phyloP scores from a whole-genome alignment of 2,888 invertebrate genomes.

The Zygothrica quintamaculata region DNA sequence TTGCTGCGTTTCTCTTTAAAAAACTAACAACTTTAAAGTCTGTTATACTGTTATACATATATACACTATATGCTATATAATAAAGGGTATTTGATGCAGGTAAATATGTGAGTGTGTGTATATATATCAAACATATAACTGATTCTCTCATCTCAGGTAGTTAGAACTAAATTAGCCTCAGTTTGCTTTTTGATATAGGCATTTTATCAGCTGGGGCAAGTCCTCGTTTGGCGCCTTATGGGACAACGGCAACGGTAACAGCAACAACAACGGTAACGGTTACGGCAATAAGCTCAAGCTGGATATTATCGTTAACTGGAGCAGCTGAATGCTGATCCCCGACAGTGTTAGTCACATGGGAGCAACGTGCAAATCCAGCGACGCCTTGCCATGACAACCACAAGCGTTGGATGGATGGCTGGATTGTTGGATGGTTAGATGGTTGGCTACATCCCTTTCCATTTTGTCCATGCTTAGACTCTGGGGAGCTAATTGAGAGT shows the following conservation, averaged over 20 bases:
- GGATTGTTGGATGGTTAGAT: constrained; percentile 24
- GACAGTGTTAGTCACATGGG: constrained; percentile 24
- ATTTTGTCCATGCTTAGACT: not conserved
- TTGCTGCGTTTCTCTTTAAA: no score
- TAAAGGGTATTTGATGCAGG: no score
- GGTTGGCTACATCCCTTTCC: not conserved
- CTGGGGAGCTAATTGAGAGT: constrained; percentile 24
- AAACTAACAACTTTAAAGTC: no score
- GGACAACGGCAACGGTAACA: constrained; percentile 11
- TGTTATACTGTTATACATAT: no score
- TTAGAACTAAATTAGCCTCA: no score
- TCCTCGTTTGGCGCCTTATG: not conserved
- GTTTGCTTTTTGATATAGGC: no score
- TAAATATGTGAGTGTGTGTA: no score
- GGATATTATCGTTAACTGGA: constrained; percentile 1
- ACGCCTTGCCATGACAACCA: constrained; percentile 38
- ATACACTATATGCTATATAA: no score
- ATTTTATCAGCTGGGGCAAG: no score
- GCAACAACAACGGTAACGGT: no score
- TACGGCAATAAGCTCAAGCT: not conserved
- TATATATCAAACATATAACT: no score
- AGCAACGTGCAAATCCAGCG: constrained; percentile 25
- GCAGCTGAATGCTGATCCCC: constrained; percentile 20
- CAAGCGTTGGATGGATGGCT: constrained; percentile 28
- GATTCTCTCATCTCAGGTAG: no score